Conservation (phyloP, 1,140 invertebrate species). For the Saccostrea cuccullata region DNA sequence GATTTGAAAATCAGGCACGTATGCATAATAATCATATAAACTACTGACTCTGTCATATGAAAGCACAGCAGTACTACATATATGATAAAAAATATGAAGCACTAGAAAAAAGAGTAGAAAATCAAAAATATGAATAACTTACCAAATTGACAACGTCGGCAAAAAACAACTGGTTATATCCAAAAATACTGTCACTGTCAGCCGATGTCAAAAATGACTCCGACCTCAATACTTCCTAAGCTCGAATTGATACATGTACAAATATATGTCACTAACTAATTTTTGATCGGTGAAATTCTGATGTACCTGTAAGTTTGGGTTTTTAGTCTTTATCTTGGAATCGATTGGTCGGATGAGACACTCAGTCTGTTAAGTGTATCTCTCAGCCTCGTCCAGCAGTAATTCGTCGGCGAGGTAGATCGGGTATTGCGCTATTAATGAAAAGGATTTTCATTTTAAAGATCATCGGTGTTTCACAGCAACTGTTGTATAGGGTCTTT, state of each 20-base stretch:
- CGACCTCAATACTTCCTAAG: background rate
- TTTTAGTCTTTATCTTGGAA: background rate
- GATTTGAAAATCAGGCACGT: too few relatives aligned
- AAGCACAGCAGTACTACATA: background rate
- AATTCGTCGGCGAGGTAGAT: conserved; percentile 9
- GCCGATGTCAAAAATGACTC: background rate
- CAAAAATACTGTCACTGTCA: background rate
- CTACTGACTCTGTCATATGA: too few relatives aligned
- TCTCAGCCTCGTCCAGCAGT: background rate
- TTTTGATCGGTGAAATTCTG: background rate
- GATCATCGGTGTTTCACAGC: conserved; percentile 32
- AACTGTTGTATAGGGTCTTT: background rate
- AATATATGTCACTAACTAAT: background rate
- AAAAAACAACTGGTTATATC: background rate
- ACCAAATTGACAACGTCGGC: background rate
- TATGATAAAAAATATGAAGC: background rate
- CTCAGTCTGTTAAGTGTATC: background rate
- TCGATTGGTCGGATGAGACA: background rate
- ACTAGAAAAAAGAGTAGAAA: background rate
- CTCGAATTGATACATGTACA: too few relatives aligned
- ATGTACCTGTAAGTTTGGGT: background rate
- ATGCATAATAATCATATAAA: too few relatives aligned
- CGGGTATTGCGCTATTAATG: background rate
- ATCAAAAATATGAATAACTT: background rate
- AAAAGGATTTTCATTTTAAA: conserved; percentile 38